Evolutionary conservation across 1,140 invertebrate genomes (phyloP).

Genomic region (Drosophila sp.): DNA sequence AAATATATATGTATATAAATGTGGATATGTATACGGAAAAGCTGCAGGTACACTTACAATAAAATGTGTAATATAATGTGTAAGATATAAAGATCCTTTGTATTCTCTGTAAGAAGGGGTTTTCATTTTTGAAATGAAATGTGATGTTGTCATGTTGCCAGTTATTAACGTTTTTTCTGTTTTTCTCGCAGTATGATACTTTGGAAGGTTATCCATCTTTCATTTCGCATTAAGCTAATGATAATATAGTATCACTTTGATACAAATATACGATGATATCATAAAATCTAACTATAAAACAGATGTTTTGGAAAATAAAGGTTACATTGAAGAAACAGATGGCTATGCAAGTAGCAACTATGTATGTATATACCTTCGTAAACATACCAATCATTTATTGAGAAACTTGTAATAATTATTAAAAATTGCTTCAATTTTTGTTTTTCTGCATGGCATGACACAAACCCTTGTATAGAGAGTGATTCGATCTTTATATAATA

Average conservation of each 20-base stretch:
- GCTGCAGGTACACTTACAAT: constrained; percentile 51
- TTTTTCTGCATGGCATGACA: too few species aligned
- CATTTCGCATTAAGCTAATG: not conserved
- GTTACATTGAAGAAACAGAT: too few species aligned
- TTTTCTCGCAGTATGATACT: not conserved
- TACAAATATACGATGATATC: not conserved
- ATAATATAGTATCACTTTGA: not conserved
- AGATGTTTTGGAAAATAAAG: too few species aligned
- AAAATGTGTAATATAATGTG: constrained; percentile 43
- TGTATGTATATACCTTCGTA: too few species aligned
- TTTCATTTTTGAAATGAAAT: not conserved
- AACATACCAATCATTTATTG: too few species aligned
- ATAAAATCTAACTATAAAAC: not conserved
- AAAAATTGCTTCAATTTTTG: not conserved
- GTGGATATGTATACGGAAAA: constrained; percentile 42
- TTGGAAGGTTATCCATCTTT: not conserved
- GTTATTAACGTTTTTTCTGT: not conserved
- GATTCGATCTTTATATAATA: constrained; percentile 3
- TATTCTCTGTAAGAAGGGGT: not conserved
- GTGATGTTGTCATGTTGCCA: not conserved
- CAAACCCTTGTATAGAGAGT: not conserved
- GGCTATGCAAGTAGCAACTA: too few species aligned
- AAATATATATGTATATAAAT: constrained; percentile 36
- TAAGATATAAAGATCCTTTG: not conserved
- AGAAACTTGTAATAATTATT: not conserved